These are phyloP conservation scores for Cladopsammia gracilis DNA, from an alignment of 64 coral and sea anemone species.

Conservation along the genomic window DNA sequence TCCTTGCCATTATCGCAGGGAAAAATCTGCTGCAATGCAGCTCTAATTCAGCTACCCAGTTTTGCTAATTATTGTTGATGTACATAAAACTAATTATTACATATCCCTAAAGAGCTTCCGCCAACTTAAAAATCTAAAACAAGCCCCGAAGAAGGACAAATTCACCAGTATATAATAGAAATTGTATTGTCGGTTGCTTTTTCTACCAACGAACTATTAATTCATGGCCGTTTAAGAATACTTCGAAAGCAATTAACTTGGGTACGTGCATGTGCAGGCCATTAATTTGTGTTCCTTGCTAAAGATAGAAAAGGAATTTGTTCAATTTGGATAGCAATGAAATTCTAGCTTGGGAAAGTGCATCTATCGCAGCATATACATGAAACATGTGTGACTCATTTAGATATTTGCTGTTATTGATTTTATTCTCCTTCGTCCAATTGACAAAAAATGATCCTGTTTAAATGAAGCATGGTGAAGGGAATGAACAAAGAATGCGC, in stretches of 20 bases:
- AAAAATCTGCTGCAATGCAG: not conserved
- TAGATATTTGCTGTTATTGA: not conserved
- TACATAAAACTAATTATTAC: constrained; percentile 13
- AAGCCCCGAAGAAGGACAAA: not conserved
- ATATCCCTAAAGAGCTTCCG: not conserved
- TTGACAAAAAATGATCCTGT: not conserved
- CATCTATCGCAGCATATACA: not conserved
- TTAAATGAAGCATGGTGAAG: not conserved
- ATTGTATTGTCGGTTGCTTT: too few relatives aligned
- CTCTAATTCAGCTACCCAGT: not conserved
- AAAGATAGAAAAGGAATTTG: not conserved
- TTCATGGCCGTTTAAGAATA: too few relatives aligned
- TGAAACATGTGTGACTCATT: not conserved
- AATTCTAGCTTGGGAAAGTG: not conserved
- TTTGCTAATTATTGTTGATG: not conserved
- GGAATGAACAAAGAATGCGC: not conserved
- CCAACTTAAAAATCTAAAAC: not conserved
- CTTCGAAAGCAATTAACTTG: not conserved
- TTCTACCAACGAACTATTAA: too few relatives aligned
- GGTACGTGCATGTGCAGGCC: not conserved
- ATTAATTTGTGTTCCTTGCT: not conserved
- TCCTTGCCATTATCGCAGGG: not conserved
- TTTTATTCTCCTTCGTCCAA: not conserved
- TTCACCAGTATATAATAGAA: too few relatives aligned
- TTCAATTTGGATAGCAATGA: not conserved